phyloP scores from a whole-genome alignment of 2,797 vertebrate species.

The Hypotaenidia okinawae region DNA sequence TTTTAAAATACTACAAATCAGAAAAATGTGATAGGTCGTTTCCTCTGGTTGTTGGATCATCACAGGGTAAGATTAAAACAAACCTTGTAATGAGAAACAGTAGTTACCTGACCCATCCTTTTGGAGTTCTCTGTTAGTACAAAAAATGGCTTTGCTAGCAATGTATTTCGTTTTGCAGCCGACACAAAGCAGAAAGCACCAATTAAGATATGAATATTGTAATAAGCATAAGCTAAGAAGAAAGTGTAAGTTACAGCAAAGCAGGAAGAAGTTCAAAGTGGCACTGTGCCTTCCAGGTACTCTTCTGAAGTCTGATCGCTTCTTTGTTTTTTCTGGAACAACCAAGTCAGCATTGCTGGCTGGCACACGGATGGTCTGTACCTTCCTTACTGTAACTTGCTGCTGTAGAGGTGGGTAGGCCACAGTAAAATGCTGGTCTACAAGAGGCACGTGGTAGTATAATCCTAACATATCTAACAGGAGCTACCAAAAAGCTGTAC shows the following conservation, averaged over 20 bases:
- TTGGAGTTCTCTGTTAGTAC: slow-evolving; percentile 31
- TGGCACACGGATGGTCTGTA: neutral
- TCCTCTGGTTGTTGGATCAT: neutral
- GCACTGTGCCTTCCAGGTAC: neutral
- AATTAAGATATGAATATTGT: slow-evolving; percentile 39
- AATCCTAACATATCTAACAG: neutral
- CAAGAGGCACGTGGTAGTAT: neutral
- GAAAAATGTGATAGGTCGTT: neutral
- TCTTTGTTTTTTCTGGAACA: neutral
- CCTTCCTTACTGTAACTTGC: neutral
- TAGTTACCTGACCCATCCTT: neutral
- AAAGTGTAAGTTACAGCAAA: neutral
- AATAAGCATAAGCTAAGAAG: neutral
- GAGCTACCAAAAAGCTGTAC: neutral
- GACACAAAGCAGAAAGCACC: slow-evolving; percentile 31
- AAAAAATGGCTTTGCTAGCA: slow-evolving; percentile 28
- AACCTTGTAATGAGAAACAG: slow-evolving; percentile 36
- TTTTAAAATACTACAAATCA: neutral
- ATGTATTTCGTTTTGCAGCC: slow-evolving; percentile 27
- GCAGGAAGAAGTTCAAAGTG: neutral
- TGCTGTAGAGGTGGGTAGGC: neutral
- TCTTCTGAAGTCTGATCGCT: neutral
- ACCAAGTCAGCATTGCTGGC: neutral
- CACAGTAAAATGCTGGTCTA: neutral
- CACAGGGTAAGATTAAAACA: neutral